Conservation (phyloP, 2,888 invertebrate species). For the Tetheella fluctuosa region DNA sequence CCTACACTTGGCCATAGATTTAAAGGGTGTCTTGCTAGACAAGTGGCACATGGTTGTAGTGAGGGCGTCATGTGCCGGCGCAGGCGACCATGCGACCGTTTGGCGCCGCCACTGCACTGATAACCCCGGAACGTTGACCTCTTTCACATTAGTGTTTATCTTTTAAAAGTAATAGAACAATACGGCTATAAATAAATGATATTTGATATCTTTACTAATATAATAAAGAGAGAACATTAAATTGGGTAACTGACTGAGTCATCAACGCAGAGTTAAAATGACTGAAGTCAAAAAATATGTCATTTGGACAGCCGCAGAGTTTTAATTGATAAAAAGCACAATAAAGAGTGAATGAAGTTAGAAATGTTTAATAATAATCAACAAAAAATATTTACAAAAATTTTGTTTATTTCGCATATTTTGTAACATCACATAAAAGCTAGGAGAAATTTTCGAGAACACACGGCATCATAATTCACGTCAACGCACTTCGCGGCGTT, state of each 20-base stretch:
- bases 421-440: no score
- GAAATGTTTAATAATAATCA: no score
- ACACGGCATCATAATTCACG: no score
- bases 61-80: constrained; percentile 27
- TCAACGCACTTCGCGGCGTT: no score
- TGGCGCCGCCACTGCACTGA: constrained; percentile 75
- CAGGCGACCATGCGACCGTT: constrained; percentile 66
- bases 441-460: no score
- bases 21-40: constrained; percentile 13
- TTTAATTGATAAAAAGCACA: no score
- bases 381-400: no score
- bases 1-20: background rate
- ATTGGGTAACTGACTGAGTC: constrained; percentile 1
- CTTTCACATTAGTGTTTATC: constrained; percentile 73
- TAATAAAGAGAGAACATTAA: constrained; percentile 19
- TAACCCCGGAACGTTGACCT: constrained; percentile 81
- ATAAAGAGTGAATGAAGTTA: no score
- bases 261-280: background rate
- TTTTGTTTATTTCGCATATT: no score
- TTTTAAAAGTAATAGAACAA: constrained; percentile 17
- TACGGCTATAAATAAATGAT: constrained; percentile 24
- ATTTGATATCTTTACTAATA: constrained; percentile 7
- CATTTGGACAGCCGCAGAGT: no score
- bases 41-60: constrained; percentile 22
- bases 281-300: no score